Evolutionary conservation across 2,888 invertebrate genomes (phyloP).

Genomic region (Caenorhabditis angaria): DNA sequence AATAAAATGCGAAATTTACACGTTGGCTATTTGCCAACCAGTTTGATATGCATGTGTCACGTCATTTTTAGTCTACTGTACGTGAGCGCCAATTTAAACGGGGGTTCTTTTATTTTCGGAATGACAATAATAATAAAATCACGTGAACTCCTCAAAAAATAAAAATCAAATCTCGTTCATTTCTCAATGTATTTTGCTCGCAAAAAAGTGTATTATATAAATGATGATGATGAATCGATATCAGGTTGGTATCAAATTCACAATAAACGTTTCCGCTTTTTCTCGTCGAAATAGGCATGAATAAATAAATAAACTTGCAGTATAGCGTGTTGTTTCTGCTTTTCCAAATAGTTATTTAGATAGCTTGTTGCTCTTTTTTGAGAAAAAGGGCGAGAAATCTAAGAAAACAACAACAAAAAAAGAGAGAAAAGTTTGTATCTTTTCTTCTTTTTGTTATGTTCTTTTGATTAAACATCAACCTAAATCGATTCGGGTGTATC

Average conservation of each 20-base stretch:
- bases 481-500: background rate
- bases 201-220: background rate
- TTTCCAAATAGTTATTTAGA: background rate
- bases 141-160: background rate
- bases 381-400: background rate
- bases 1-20: too few relatives aligned
- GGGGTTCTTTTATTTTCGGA: too few relatives aligned
- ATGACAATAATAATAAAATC: too few relatives aligned
- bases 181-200: background rate
- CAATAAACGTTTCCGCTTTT: background rate
- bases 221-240: background rate
- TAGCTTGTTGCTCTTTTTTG: background rate
- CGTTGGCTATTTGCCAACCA: too few relatives aligned
- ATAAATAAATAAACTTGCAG: background rate
- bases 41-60: too few relatives aligned
- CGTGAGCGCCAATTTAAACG: too few relatives aligned
- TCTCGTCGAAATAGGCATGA: too few relatives aligned
- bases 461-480: conserved; percentile 2
- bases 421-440: too few relatives aligned
- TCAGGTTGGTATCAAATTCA: conserved; percentile 1
- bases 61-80: too few relatives aligned
- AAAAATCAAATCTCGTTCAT: background rate
- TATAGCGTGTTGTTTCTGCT: background rate
- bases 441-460: background rate
- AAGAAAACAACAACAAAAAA: too few relatives aligned